Evolutionary conservation across 2,888 invertebrate species (phyloP), one percentile per base, ranked within the genome.

Genomic region (Agrotis exclamationis): DNA sequence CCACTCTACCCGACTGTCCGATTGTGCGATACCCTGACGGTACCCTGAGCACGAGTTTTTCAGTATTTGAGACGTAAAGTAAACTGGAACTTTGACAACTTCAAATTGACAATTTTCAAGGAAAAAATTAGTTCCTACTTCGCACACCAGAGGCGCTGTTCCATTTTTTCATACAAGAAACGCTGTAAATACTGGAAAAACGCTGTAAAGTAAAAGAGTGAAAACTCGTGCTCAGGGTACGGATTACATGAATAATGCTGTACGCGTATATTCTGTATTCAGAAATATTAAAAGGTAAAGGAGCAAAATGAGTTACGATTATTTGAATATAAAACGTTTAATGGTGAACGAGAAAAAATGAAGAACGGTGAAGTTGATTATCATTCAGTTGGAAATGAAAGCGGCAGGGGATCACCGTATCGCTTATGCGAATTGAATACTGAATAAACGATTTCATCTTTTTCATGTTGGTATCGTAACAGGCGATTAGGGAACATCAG

Each of bases 1-100:
- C 80, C 82, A 85, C 85, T 86, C 82, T 76, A 78, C 69, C 81
- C 85, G 76, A 83, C 86, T 87, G 88, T 86, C 89, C 87, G 86
- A 88, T 89, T 89, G 85, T 85, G 64, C 84, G 86, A 85, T 86
- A 85, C 80, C 80, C 71, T 75, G 73, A 78, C 78, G n/a, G n/a
- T n/a, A n/a, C n/a, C n/a, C n/a, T n/a, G n/a, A n/a, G n/a, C n/a
- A n/a, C n/a, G n/a, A n/a, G n/a, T n/a, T n/a, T n/a, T n/a, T n/a
- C n/a, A n/a, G n/a, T n/a, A n/a, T n/a, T n/a, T n/a, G n/a, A n/a
- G n/a, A n/a, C n/a, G n/a, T n/a, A n/a, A n/a, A n/a, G n/a, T n/a
- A n/a, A n/a, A n/a, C n/a, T n/a, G n/a, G n/a, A n/a, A n/a, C n/a
- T n/a, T n/a, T n/a, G n/a, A n/a, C n/a, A n/a, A n/a, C n/a, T n/a